A percentile compares a stretch with the other conserved stretches of the same genome.
Conservation (phyloP, 2,113 vertebrate species). For the Choloepus hoffmanni region DNA sequence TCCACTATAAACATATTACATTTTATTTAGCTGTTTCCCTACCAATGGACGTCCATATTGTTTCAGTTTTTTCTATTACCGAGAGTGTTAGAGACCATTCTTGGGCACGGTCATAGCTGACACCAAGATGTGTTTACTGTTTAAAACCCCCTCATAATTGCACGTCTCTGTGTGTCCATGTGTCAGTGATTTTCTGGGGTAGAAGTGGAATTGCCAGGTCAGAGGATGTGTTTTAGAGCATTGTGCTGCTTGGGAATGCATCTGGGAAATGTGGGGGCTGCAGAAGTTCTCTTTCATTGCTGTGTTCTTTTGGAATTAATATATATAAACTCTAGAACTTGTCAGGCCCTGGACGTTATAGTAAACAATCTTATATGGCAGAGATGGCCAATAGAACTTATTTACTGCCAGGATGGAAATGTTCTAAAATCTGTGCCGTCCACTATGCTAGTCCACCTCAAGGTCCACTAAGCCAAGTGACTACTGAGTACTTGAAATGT, state of each 20-base stretch:
- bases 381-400: neutral
- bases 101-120: neutral
- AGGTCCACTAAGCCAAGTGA: neutral
- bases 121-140: neutral
- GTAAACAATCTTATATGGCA: neutral
- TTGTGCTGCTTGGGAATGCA: neutral
- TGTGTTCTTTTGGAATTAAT: neutral
- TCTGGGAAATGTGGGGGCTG: neutral
- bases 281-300: neutral
- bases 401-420: neutral
- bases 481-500: neutral
- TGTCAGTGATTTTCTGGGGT: neutral
- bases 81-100: neutral
- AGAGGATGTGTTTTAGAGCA: neutral
- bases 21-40: neutral
- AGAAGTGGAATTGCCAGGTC: neutral
- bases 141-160: neutral
- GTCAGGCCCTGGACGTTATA: neutral
- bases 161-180: neutral
- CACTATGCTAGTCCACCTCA: no score
- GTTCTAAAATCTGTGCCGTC: neutral
- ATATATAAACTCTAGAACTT: neutral
- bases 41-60: neutral
- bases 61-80: neutral
- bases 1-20: neutral